These are phyloP conservation scores for Anarhynchus alexandrinus DNA, from an alignment of 2,113 vertebrate genomes.

Conservation along the genomic window DNA sequence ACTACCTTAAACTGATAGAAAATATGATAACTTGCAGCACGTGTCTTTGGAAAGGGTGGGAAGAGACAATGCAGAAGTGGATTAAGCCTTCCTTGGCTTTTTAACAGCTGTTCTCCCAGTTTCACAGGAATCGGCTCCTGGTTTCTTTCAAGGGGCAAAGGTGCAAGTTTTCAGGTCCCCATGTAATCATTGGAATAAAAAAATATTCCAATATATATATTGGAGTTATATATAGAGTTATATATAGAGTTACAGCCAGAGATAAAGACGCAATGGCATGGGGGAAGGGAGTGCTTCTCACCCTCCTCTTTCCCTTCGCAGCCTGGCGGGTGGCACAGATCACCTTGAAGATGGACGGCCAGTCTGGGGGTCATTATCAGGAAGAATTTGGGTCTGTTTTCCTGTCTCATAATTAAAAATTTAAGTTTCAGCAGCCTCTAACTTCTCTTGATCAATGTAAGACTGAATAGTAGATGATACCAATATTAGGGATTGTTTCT, in stretches of 20 bases:
- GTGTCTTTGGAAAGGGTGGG: neutral
- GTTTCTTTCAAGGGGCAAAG: rapidly evolving
- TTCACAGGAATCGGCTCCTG: neutral
- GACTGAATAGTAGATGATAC: neutral
- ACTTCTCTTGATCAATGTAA: neutral
- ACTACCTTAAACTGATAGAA: neutral
- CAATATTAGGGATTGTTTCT: neutral
- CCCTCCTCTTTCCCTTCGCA: neutral
- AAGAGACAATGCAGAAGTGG: neutral
- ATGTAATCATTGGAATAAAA: neutral
- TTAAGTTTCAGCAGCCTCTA: neutral
- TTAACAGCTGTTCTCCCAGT: neutral
- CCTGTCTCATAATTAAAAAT: neutral
- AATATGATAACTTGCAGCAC: neutral
- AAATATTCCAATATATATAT: too few species aligned
- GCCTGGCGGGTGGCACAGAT: neutral
- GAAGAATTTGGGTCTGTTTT: neutral
- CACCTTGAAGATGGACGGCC: neutral
- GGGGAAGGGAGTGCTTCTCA: neutral
- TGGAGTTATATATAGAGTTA: too few species aligned
- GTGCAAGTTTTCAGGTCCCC: neutral
- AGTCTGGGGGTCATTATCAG: too few species aligned
- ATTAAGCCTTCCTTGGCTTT: neutral
- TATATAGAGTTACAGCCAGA: too few species aligned
- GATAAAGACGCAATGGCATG: neutral